Evolutionary conservation across 2,888 invertebrate species (phyloP), one percentile per base, ranked within the genome.

Genomic region (Ormia ochracea): DNA sequence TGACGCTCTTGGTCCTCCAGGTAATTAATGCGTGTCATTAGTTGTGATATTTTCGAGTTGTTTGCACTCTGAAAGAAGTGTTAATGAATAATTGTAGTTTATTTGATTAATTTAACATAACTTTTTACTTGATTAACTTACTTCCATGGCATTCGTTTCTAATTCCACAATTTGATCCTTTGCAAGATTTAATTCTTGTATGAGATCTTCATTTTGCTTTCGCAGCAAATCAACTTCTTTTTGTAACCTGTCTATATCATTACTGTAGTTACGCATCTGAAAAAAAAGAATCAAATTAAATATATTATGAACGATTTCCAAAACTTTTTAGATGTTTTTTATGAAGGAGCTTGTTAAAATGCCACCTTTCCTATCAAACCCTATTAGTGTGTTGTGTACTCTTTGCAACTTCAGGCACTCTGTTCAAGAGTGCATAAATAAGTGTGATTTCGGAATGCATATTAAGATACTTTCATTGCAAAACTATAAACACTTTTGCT

Each of bases 1-100:
- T 91, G 90, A 86, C 92, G 90, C 88, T 93, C 91, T 56, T 90
- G 89, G 33, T 90, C 90, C 83, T 91, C 91, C 63, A 91, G 85
- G 59, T 89, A 89, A 65, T 89, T 89, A 38, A 91, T 87, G 75
- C 91, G 85, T 36, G 88, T 86, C 81, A 90, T 73, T 83, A 90
- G 79, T 86, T 87, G 78, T 85, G 89, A 83, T 79, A 85, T 83
- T 78, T 87, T 85, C 79, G 86, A 82, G 82, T 86, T 84, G 83
- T 89, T 84, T 84, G 86, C 83, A 82, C 88, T 85, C 85, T 89
- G 69, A 9, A 66, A 41, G n/a, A 21, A 43, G 9, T 41, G 31
- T 36, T 43, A 1, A 50, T 14, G 21, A 68, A 28, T 1, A 2
- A 38, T 19, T n/a, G 19, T 23, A 48, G 41, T 17, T 7, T 23